Percentiles rank a stretch among this genome's conserved stretches.
phyloP scores from a whole-genome alignment of 2,113 vertebrate species.

The Struthio camelus region DNA sequence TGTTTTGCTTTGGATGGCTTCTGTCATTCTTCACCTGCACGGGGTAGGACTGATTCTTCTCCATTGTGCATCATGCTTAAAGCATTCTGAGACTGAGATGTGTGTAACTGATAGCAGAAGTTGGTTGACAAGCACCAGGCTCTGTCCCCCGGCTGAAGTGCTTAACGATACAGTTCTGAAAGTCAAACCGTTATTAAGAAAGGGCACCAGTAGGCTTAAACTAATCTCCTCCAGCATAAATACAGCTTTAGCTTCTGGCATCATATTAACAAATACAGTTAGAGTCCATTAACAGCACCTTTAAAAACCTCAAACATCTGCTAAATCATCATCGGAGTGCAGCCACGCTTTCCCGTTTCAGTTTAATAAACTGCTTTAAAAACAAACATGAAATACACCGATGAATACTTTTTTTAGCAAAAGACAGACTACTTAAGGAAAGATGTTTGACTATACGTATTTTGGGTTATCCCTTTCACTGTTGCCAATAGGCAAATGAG shows the following conservation, averaged over 20 bases:
- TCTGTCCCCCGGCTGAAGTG: neutral
- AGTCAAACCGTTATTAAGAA: neutral
- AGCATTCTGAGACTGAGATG: neutral
- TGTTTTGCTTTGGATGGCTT: neutral
- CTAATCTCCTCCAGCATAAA: neutral
- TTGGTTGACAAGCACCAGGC: neutral
- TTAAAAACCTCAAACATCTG: neutral
- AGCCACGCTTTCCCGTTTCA: neutral
- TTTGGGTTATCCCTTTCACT: neutral
- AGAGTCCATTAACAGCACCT: neutral
- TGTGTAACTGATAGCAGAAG: neutral
- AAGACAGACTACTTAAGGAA: neutral
- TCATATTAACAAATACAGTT: neutral
- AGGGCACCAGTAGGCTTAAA: neutral
- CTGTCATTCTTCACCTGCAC: neutral
- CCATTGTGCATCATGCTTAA: neutral
- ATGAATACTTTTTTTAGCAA: neutral
- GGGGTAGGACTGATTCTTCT: neutral
- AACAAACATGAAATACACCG: neutral
- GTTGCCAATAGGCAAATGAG: neutral
- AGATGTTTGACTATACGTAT: neutral
- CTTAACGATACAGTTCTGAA: neutral
- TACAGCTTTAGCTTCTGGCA: neutral
- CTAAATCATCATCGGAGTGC: neutral
- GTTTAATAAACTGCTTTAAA: neutral